phyloP scores from a whole-genome alignment of 1,140 invertebrate genomes.

The Eumeta japonica region DNA sequence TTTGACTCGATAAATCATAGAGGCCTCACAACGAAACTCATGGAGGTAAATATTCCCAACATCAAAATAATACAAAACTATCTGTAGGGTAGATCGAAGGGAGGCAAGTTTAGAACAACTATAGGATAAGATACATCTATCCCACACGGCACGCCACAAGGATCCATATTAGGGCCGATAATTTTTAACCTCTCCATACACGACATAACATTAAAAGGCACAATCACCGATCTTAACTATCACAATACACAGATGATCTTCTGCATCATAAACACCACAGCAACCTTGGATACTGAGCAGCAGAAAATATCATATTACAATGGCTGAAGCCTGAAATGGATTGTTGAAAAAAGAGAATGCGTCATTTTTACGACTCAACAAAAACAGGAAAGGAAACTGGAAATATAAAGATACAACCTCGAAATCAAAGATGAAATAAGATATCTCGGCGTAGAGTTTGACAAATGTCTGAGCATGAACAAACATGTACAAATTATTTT shows the following conservation, averaged over 20 bases:
- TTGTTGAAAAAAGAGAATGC: slow-evolving; percentile 7
- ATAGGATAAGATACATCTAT: background rate
- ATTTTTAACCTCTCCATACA: slow-evolving; percentile 5
- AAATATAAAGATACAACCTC: slow-evolving; percentile 4
- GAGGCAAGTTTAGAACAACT: slow-evolving; percentile 7
- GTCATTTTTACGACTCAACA: slow-evolving; percentile 6
- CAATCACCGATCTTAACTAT: slow-evolving; percentile 2
- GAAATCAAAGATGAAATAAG: too few relatives aligned
- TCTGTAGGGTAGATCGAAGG: background rate
- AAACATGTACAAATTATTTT: slow-evolving; percentile 2
- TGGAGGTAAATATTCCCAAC: slow-evolving; percentile 1
- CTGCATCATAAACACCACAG: slow-evolving; percentile 5
- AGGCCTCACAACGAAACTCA: slow-evolving; percentile 6
- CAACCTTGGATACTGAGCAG: slow-evolving; percentile 3
- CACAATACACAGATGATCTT: slow-evolving; percentile 8
- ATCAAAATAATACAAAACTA: slow-evolving; percentile 10
- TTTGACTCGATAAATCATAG: slow-evolving; percentile 7
- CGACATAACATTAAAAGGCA: slow-evolving; percentile 1
- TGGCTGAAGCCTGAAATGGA: slow-evolving; percentile 6
- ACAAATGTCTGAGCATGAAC: slow-evolving; percentile 7
- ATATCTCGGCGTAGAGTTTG: slow-evolving; percentile 6
- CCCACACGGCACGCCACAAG: slow-evolving; percentile 7
- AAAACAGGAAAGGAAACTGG: background rate
- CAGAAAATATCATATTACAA: slow-evolving; percentile 3
- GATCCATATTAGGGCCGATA: too few relatives aligned